Percentiles rank a stretch among this genome's conserved stretches.
Conservation (phyloP, 37 sponge, comb jelly and placozoan species). For the Hexactinellida sp. region DNA sequence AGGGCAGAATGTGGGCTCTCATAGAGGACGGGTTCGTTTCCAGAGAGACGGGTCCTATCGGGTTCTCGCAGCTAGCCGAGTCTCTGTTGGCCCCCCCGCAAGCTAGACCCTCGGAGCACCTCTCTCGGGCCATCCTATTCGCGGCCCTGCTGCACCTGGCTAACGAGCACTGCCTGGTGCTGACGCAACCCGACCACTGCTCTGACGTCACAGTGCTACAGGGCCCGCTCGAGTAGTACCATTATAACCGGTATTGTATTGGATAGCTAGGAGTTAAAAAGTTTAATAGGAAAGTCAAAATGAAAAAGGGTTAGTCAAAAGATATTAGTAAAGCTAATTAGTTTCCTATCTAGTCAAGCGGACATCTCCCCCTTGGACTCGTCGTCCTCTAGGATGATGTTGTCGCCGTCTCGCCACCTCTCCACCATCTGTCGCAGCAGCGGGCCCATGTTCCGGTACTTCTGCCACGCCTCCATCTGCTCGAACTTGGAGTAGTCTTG, state of each 20-base stretch:
- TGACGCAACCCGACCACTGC: background rate
- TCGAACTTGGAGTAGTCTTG: slow-evolving; percentile 9
- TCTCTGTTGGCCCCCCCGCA: background rate
- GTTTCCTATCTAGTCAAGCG: background rate
- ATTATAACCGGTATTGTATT: too few relatives aligned
- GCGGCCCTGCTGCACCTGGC: background rate
- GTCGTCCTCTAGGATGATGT: background rate
- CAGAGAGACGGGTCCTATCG: background rate
- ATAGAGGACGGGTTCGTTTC: background rate
- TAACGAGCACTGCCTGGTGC: background rate
- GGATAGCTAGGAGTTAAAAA: too few relatives aligned
- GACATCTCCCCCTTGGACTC: slow-evolving; percentile 10
- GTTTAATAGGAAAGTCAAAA: background rate
- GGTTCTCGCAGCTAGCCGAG: background rate
- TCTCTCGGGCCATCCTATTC: background rate
- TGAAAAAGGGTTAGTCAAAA: background rate
- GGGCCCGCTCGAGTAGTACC: too few relatives aligned
- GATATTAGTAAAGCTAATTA: background rate
- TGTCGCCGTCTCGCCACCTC: background rate
- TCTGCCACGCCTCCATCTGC: slow-evolving; percentile 11
- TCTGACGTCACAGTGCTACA: background rate
- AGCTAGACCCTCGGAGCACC: background rate
- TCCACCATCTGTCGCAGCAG: slow-evolving; percentile 1
- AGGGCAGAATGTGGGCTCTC: background rate
- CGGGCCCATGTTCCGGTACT: slow-evolving; percentile 15